Base-by-base conservation (phyloP, 2,113 vertebrate species). In the Tachysurus fulvidraco region DNA sequence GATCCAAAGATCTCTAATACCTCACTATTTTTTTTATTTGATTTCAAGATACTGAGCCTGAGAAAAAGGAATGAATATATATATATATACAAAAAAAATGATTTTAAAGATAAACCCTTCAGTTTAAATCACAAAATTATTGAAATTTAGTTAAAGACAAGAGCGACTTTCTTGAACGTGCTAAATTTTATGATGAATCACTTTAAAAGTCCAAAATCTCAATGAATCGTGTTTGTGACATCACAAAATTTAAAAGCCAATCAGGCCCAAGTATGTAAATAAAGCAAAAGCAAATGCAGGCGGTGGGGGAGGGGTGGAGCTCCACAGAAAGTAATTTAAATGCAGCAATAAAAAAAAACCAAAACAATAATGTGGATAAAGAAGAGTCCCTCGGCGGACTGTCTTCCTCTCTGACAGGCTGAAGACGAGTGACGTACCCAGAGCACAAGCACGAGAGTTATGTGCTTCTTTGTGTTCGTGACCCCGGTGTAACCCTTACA, bases 401-500 rank as follows among this genome's bases (percentile, higher is more conserved):
- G 77, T 57, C 28, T 13, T 36, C 57, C 54, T 73, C 80, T 41
- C 30, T 7, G 23, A 14, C 44, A 50, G 50, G 21, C 57, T 41
- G 30, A 62, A 14, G 46, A 28, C 10, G 10, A 64, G 73, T 62
- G 71, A 85, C 83, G 19, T 73, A 76, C 54, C 21, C 83, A 59
- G 10, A 17, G 21, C 17, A 57, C 67, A 55, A 74, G 23, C 28
- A 55, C 23, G 23, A 62, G 14, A 74, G 30, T 60, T 74, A 60
- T 50, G 83, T 30, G 69, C 54, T 19, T 21, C 57, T 74, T 77
- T 85, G 84, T 85, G 60, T 50, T 54, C 44, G 6, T 79, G 59
- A 85, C 74, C 84, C 60, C 44, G 55, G 28, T 67, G 46, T 25
- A 21, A 85, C 84, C 84, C 84, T 25, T 46, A 85, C 73, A 64